Base-by-base conservation (phyloP, 2,113 vertebrate genomes). In the Asarcornis scutulata region DNA sequence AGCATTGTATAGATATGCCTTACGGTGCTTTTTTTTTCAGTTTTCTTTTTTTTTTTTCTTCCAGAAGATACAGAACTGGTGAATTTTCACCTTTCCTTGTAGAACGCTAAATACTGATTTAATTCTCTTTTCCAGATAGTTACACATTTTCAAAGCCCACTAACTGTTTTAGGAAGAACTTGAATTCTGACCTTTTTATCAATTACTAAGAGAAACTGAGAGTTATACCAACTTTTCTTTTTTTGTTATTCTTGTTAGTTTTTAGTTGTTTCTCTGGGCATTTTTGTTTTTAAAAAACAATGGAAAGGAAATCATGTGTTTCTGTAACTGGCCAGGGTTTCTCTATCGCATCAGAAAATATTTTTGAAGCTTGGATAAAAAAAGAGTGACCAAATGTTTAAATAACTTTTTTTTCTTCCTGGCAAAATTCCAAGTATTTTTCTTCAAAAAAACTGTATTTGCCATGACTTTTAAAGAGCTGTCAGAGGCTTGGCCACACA, bases 291-390 rank as follows among this genome's bases (percentile, higher is more conserved):
- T 38, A 88, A 11, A 11, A n/a, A 22, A 63, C 11, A 42, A 66
- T 11, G 3, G 55, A 15, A 83, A 91, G 53, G 55, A 94, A 94
- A 85, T 29, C 2, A 38, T 11, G 12, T 60, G 26, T 67, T 89
- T 88, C 71, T 69, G 1, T 44, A 89, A 89, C 15, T 59, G 42
- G 50, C 11, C 55, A 74, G 31, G 2, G 1, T 66, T 95, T 77
- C 55, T 89, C 63, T 52, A 23, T 56, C 50, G 55, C 29, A 74
- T 77, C 38, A 86, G 42, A 90, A 88, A 75, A 60, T 53, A 87
- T n/a, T 89, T 96, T 29, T 72, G 34, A 95, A 90, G 78, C 15
- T 25, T 81, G 50, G 42, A 81, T 80, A 71, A 59, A 76, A 88
- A 50, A 6, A 73, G 42, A 52, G 34, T 12, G 38, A 71, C 20